Percentiles rank a stretch among this genome's conserved stretches.
phyloP scores from a whole-genome alignment of 2,113 vertebrate genomes.

The Oenanthe oenanthe region DNA sequence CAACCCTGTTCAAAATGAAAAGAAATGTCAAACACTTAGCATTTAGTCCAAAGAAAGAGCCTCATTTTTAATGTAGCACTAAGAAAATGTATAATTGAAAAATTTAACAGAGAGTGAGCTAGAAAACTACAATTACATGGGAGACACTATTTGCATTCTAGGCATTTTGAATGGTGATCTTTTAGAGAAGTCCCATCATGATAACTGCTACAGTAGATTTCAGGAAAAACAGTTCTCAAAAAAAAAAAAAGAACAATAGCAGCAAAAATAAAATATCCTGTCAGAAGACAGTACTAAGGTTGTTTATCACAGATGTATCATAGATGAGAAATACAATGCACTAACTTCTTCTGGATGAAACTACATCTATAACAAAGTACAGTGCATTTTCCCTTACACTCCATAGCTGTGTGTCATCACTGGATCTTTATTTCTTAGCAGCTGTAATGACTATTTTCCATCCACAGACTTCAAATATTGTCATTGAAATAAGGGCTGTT shows the following conservation, averaged over 20 bases:
- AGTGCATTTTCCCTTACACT: not conserved
- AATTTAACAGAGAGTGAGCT: not conserved
- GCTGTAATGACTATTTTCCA: accelerated
- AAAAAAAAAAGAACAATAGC: not conserved
- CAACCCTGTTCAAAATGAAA: not conserved
- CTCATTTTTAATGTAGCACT: not conserved
- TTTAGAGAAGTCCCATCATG: not conserved
- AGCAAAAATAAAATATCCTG: not conserved
- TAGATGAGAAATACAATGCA: not conserved
- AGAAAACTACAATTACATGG: not conserved
- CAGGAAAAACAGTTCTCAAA: not conserved
- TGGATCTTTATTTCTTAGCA: not conserved
- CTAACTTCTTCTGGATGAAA: not conserved
- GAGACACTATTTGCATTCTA: not conserved
- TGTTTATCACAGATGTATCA: not conserved
- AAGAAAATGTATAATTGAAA: not conserved
- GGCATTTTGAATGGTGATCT: not conserved
- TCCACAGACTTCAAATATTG: not conserved
- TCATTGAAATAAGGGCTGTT: not conserved
- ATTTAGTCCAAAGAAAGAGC: not conserved
- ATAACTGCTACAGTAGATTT: not conserved
- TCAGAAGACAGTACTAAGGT: not conserved
- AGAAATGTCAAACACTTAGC: not conserved
- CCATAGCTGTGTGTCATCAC: not conserved
- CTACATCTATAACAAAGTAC: not conserved